Conservation (phyloP, 2,797 vertebrate genomes). For the Pachyuromys duprasi region DNA sequence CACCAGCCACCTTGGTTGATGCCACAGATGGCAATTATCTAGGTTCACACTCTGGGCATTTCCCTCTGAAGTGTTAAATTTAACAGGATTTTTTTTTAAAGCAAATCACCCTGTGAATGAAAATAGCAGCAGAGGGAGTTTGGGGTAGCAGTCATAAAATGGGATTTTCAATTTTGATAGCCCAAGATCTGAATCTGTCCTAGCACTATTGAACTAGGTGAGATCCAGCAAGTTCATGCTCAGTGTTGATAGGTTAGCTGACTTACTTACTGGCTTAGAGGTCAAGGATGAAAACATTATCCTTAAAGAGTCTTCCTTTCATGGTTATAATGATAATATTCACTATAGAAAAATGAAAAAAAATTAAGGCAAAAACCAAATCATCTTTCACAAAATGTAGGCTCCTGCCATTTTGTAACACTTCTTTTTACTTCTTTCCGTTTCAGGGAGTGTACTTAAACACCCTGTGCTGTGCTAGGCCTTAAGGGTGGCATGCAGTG, state of each 20-base stretch:
- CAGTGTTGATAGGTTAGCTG: neutral
- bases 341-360: neutral
- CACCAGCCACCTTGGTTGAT: neutral
- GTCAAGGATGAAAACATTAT: neutral
- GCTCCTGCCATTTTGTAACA: neutral
- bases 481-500: too few relatives aligned
- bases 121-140: neutral
- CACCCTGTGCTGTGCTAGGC: too few relatives aligned
- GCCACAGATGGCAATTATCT: neutral
- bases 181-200: neutral
- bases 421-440: neutral
- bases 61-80: constrained; percentile 8
- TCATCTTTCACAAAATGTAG: neutral
- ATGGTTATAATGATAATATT: constrained; percentile 18
- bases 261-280: neutral
- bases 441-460: neutral
- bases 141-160: neutral
- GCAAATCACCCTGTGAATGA: neutral
- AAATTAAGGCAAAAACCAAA: constrained; percentile 23
- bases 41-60: neutral
- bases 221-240: neutral
- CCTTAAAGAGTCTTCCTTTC: constrained; percentile 10
- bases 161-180: neutral
- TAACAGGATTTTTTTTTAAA: neutral
- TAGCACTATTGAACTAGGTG: neutral